Conservation (phyloP, 2,113 vertebrate genomes). For the Chloroceryle aenea region DNA sequence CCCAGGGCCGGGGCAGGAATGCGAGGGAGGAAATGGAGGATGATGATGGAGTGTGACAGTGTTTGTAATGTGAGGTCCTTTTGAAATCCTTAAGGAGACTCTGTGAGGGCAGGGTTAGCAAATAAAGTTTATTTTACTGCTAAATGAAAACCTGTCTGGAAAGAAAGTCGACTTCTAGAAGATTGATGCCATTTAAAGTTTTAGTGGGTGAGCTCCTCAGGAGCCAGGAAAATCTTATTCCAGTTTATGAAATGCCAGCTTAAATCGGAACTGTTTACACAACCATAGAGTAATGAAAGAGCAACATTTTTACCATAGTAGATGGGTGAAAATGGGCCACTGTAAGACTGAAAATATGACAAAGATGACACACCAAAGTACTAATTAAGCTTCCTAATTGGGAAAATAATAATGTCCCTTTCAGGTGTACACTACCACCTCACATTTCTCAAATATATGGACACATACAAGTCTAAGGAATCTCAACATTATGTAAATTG, state of each 20-base stretch:
- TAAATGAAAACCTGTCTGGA: not conserved
- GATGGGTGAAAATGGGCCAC: not conserved
- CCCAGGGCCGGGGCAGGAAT: not conserved
- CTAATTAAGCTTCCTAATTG: conserved; percentile 22
- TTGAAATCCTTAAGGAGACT: not conserved
- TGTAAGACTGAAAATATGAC: conserved; percentile 13
- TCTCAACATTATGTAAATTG: not conserved
- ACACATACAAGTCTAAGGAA: not conserved
- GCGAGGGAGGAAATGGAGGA: not conserved
- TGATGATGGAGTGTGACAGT: not conserved
- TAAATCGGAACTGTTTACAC: conserved; percentile 28
- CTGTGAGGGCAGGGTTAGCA: not conserved
- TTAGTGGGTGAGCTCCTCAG: not conserved
- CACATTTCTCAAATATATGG: not conserved
- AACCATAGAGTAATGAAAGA: not conserved
- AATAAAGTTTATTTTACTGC: not conserved
- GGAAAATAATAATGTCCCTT: not conserved
- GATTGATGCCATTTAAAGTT: not conserved
- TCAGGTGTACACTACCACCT: not conserved
- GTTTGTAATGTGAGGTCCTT: not conserved
- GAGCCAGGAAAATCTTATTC: not conserved
- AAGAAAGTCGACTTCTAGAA: not conserved
- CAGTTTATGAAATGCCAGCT: not conserved
- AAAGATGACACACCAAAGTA: not conserved
- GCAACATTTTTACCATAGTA: conserved; percentile 29